Evolutionary conservation across 2,113 vertebrate species (phyloP), one percentile per base, ranked within the genome.

Genomic region (Eulacestoma nigropectus): DNA sequence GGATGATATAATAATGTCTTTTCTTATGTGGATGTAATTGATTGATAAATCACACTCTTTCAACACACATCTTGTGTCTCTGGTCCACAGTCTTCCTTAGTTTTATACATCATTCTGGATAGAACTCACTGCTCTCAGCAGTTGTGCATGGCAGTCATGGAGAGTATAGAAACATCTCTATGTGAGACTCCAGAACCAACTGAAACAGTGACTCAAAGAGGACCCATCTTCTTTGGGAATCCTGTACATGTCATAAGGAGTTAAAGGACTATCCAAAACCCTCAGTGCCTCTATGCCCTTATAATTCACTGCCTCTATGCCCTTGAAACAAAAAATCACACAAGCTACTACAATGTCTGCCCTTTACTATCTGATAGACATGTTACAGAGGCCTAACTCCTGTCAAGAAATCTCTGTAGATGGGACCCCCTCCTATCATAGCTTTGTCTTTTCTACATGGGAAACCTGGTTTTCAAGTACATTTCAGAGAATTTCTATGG

Each of bases 291-390:
- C 39, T 39, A 12, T 39, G 39, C 39, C 39, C 39, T 39, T 39
- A 56, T 6, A 47, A 17, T 50, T 84, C 49, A 65, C 15, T 46
- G 6, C 26, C 21, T 37, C 46, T 72, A 26, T 44, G 15, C 9
- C 11, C 27, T 50, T 77, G n/a, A n/a, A 23, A 32, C 67, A 92
- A 23, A 52, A 70, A 89, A 81, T 55, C 7, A 13, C 16, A 29
- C 0, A 2, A 74, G 20, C 18, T 62, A n/a, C 15, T 55, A 13
- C 14, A 53, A 6, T 4, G 2, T n/a, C 16, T 63, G 17, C 33
- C 18, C 16, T 76, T 83, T 74, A 16, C 7, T 11, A 2, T 18
- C 23, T 4, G 1, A 50, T 18, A 26, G 7, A 12, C 6, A 12
- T 14, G 11, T 49, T 53, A 49, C 19, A 21, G 49, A 4, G n/a